These are phyloP conservation scores for Rapana venosa DNA, from an alignment of 2,888 invertebrate species.

Conservation along the genomic window DNA sequence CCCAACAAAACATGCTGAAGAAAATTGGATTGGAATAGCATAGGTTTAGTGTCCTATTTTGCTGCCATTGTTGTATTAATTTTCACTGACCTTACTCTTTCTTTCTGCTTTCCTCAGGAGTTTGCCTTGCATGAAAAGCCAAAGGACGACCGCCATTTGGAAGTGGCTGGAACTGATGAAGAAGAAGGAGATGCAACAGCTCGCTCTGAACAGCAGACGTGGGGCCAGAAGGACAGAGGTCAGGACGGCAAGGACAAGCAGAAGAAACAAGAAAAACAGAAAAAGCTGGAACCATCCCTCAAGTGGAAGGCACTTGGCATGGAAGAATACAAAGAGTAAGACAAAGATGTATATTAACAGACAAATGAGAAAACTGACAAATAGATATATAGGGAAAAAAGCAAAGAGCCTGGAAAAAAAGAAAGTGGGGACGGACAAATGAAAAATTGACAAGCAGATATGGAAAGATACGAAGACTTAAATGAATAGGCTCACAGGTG, in stretches of 20 bases:
- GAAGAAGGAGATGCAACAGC: conserved; percentile 57
- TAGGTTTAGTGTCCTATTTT: too few species aligned
- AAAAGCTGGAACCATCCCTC: conserved; percentile 74
- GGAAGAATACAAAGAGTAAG: conserved; percentile 69
- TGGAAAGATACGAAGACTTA: too few species aligned
- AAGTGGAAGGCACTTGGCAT: conserved; percentile 75
- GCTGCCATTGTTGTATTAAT: too few species aligned
- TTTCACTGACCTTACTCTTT: too few species aligned
- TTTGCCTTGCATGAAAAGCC: conserved; percentile 56
- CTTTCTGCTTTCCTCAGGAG: conserved; percentile 49
- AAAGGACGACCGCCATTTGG: conserved; percentile 58
- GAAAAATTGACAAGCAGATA: too few species aligned
- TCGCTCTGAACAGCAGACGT: conserved; percentile 52
- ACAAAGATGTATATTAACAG: background rate
- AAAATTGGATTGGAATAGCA: too few species aligned
- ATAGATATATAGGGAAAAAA: too few species aligned
- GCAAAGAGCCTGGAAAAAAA: too few species aligned
- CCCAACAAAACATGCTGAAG: too few species aligned
- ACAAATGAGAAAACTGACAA: too few species aligned
- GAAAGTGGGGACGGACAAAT: too few species aligned
- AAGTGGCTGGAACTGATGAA: conserved; percentile 54
- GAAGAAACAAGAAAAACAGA: conserved; percentile 61
- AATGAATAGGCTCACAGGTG: too few species aligned
- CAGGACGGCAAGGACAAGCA: conserved; percentile 64
- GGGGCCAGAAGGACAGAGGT: conserved; percentile 55